Evolutionary conservation across 2,797 vertebrate species (phyloP), one percentile per base, ranked within the genome.

Genomic region (Alfaro cultratus): DNA sequence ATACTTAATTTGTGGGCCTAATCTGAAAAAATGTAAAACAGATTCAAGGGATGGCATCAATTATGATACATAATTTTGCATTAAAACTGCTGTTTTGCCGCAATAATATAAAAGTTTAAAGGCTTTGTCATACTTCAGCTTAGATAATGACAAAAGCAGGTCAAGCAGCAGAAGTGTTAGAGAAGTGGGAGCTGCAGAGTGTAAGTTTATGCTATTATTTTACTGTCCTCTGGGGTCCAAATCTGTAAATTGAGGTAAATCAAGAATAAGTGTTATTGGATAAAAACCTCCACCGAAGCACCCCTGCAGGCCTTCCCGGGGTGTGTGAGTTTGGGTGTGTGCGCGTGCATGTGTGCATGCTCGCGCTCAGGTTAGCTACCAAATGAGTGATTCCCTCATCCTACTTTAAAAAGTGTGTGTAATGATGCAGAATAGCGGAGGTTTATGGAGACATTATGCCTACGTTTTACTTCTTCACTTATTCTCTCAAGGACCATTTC

Each of bases 381-480:
- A 92, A 94, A 94, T 91, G 82, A 90, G 85, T 74, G 92, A 91
- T 91, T 92, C 91, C 88, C 57, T 89, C 90, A 89, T 91, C 83
- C 72, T 74, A 86, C 80, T 93, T 92, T 92, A 90, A 87, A 88
- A 91, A 84, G 80, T 83, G 87, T 85, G 92, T 86, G 92, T 93
- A 94, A 95, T 92, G 93, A 93, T 93, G 93, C 88, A 88, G 89
- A 93, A 90, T 91, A 89, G 88, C 87, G 78, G 89, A 90, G 87
- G 91, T 95, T 94, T 94, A 94, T 92, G 87, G 91, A 86, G 88
- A 89, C 85, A 93, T 93, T 91, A 93, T 89, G 92, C 81, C 86
- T 80, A 84, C 85, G 86, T 90, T 85, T 80, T 80, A 82, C 85
- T 84, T 78, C 60, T 87, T 79, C 85, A 78, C 83, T 85, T 46